These are phyloP conservation scores for Serranus cabrilla DNA, from an alignment of 2,797 vertebrate species.

Conservation along the genomic window DNA sequence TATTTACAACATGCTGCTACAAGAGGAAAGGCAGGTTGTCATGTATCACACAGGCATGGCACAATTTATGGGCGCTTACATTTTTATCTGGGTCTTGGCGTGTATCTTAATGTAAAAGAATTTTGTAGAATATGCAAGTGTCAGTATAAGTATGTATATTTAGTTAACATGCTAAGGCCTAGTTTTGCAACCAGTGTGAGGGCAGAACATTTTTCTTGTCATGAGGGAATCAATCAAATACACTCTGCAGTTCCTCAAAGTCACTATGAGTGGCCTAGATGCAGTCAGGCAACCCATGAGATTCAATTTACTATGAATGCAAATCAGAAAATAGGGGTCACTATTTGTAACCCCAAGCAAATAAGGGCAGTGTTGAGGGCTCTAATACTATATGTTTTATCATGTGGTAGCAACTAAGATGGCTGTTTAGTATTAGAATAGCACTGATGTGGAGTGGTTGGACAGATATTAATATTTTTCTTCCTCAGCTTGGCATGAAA, in stretches of 20 bases:
- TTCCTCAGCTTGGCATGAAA: slow-evolving; percentile 10
- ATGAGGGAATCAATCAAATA: slow-evolving; percentile 57
- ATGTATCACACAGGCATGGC: slow-evolving; percentile 25
- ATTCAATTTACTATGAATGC: slow-evolving; percentile 48
- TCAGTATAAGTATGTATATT: background rate
- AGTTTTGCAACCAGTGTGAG: slow-evolving; percentile 22
- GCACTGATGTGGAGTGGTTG: background rate
- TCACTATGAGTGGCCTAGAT: slow-evolving; percentile 48
- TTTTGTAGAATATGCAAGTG: slow-evolving; percentile 20
- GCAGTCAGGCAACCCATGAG: slow-evolving; percentile 38
- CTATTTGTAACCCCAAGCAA: slow-evolving; percentile 25
- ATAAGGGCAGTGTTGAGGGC: slow-evolving; percentile 26
- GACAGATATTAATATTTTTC: slow-evolving; percentile 24
- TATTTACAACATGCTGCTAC: slow-evolving; percentile 46
- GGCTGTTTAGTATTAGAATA: background rate
- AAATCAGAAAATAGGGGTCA: slow-evolving; percentile 52
- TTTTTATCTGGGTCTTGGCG: slow-evolving; percentile 48
- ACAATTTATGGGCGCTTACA: slow-evolving; percentile 31
- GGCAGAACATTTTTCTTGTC: slow-evolving; percentile 31
- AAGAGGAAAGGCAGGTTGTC: slow-evolving; percentile 34
- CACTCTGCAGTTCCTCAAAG: slow-evolving; percentile 35
- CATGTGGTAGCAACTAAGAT: slow-evolving; percentile 4
- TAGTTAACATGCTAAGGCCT: slow-evolving; percentile 22
- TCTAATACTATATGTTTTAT: slow-evolving; percentile 21
- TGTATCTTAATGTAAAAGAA: slow-evolving; percentile 6